Percentiles rank a stretch among this genome's conserved stretches.
These are phyloP conservation scores for Myotis brandtii DNA, from an alignment of 2,113 vertebrate genomes.

Conservation along the genomic window DNA sequence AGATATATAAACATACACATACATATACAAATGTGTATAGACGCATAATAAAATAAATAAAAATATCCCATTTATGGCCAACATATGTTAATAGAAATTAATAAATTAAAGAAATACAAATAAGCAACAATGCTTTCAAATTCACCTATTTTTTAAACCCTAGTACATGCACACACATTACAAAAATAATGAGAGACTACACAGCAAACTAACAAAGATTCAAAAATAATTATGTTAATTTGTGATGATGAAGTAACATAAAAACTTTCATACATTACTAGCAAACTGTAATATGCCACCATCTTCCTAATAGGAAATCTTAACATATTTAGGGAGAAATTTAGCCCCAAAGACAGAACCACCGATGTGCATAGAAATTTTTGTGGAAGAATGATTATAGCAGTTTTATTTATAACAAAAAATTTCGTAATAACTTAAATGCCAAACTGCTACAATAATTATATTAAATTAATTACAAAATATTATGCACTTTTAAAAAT, in stretches of 20 bases:
- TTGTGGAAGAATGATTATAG: not conserved
- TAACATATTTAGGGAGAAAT: conserved; percentile 21
- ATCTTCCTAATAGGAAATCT: not conserved
- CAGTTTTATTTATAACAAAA: not conserved
- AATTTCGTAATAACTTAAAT: not conserved
- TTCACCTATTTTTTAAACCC: not conserved
- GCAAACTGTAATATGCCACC: not conserved
- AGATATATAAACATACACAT: not conserved
- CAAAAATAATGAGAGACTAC: not conserved
- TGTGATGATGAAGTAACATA: not conserved
- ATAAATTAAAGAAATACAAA: conserved; percentile 10
- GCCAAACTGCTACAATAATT: not conserved
- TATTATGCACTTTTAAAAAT: not conserved
- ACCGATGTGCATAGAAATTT: not conserved
- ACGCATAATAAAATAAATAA: not conserved
- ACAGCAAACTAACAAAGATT: not conserved
- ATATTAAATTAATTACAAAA: not conserved
- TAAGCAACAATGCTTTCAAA: conserved; percentile 22
- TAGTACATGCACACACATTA: not conserved
- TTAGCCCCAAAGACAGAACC: not conserved
- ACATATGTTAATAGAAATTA: not conserved
- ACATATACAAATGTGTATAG: not conserved
- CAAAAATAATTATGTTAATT: not conserved
- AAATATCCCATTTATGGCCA: not conserved
- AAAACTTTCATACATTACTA: not conserved